These are phyloP conservation scores for Ochotona princeps DNA, from an alignment of 2,113 vertebrate genomes.

Conservation along the genomic window DNA sequence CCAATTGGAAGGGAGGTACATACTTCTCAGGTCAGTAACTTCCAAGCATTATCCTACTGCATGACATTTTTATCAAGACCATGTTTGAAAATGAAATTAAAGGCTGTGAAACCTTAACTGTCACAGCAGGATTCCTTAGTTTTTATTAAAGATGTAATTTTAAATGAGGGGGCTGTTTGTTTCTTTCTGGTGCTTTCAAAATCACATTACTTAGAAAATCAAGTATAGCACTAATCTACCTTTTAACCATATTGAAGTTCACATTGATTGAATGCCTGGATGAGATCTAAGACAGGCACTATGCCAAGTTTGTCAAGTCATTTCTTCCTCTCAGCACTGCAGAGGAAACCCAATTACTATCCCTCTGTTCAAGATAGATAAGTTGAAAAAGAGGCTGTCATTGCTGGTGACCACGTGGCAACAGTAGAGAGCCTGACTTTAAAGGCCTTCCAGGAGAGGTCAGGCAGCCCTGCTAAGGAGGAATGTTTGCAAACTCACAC, in stretches of 20 bases:
- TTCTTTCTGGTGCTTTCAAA: constrained; percentile 7
- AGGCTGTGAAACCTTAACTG: neutral
- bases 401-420: too few relatives aligned
- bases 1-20: neutral
- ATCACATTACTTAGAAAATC: neutral
- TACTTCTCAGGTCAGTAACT: neutral
- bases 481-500: neutral
- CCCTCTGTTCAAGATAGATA: neutral
- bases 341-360: neutral
- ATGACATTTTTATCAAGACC: neutral
- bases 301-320: neutral
- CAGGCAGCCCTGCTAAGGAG: too few relatives aligned
- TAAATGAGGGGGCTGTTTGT: neutral
- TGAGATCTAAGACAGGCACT: neutral
- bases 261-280: neutral
- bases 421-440: neutral
- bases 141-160: neutral
- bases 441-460: neutral
- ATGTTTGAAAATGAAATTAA: constrained; percentile 1
- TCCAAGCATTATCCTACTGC: neutral
- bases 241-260: neutral
- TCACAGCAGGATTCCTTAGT: neutral
- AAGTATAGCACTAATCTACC: neutral
- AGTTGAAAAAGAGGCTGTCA: neutral
- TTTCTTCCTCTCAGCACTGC: neutral